These are phyloP conservation scores for Tetranychus truncatus DNA, from an alignment of 2,888 invertebrate species.

Conservation along the genomic window DNA sequence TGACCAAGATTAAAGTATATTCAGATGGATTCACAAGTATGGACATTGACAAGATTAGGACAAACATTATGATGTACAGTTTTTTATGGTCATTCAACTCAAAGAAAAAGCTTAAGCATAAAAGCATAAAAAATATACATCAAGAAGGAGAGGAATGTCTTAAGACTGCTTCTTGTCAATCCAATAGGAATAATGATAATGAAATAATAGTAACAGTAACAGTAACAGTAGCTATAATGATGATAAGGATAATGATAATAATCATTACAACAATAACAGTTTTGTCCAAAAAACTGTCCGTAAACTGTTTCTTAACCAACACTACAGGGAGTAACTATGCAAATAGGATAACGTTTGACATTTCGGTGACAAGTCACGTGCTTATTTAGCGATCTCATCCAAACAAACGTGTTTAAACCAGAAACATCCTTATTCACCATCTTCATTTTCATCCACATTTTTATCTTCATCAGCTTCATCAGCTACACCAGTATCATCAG, in stretches of 20 bases:
- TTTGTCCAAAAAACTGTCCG: too few relatives aligned
- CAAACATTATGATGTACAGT: neutral
- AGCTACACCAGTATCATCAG: neutral
- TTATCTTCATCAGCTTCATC: neutral
- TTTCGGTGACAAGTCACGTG: neutral
- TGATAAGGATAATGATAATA: neutral
- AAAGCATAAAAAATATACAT: neutral
- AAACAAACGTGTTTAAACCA: neutral
- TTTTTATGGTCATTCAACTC: neutral
- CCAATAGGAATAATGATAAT: neutral
- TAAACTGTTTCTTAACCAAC: too few relatives aligned
- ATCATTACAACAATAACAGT: too few relatives aligned
- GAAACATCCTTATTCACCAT: neutral
- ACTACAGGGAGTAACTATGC: neutral
- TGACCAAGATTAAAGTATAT: neutral
- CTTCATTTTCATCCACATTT: neutral
- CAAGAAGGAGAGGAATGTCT: neutral
- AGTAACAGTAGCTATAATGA: neutral
- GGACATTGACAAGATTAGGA: neutral
- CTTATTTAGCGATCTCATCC: neutral
- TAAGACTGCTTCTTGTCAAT: neutral
- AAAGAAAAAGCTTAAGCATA: neutral
- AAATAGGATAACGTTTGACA: neutral
- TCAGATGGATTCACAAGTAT: neutral
- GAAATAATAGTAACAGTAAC: neutral